Conservation (phyloP, 2,797 vertebrate genomes). For the Cossypha polioptera region DNA sequence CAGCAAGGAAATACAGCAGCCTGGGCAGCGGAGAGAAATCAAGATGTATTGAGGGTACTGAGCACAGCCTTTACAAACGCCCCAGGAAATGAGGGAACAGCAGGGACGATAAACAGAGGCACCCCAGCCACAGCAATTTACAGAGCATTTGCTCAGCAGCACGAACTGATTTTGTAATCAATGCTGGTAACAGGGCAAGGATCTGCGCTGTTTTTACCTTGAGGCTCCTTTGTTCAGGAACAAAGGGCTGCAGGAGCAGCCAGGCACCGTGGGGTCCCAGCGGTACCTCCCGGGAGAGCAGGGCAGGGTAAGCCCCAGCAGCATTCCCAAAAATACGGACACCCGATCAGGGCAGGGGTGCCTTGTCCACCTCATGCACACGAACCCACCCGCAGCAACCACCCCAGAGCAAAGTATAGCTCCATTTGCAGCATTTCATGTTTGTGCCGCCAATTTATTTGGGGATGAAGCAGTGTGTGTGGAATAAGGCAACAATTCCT, state of each 20-base stretch:
- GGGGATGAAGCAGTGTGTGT: fast-evolving
- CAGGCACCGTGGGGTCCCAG: not conserved
- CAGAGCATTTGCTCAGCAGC: not conserved
- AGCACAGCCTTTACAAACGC: fast-evolving
- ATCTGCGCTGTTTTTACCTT: not conserved
- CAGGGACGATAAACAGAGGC: not conserved
- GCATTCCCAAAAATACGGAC: not conserved
- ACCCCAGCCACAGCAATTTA: not conserved
- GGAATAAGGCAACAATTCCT: not conserved
- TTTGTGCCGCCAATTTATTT: not conserved
- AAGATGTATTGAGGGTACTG: not conserved
- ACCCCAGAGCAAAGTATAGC: not conserved
- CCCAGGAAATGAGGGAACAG: not conserved
- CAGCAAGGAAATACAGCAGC: not conserved
- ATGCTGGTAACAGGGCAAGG: not conserved
- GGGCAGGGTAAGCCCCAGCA: not conserved
- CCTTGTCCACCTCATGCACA: not conserved
- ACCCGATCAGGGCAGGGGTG: not conserved
- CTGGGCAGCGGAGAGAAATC: not conserved
- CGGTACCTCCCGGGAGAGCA: fast-evolving
- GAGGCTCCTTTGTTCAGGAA: not conserved
- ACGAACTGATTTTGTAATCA: not conserved
- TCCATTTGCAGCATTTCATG: not conserved
- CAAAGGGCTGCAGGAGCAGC: not conserved
- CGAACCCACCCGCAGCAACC: not conserved